A percentile compares a stretch with the other conserved stretches of the same genome.
Conservation (phyloP, 2,113 vertebrate genomes). For the Sapajus apella region DNA sequence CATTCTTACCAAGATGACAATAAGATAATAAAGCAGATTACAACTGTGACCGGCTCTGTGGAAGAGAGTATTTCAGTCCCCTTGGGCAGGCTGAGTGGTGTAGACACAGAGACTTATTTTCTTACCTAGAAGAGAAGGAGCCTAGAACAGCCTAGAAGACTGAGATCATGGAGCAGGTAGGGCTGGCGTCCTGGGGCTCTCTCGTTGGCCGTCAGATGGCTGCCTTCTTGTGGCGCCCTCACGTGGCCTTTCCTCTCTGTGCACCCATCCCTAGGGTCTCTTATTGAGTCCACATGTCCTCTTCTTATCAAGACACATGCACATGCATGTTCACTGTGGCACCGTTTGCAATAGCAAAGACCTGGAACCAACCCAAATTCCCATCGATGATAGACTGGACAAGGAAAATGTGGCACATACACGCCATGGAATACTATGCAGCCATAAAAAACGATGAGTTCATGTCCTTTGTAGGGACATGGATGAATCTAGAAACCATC, state of each 20-base stretch:
- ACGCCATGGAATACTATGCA: too few species aligned
- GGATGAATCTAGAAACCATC: too few species aligned
- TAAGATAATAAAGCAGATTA: background rate
- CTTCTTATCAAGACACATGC: background rate
- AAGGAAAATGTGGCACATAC: too few species aligned
- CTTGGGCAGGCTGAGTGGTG: too few species aligned
- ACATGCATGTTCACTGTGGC: too few species aligned
- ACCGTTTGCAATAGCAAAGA: too few species aligned
- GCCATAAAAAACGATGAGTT: too few species aligned
- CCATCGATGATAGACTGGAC: too few species aligned
- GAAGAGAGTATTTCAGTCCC: background rate
- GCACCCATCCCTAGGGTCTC: background rate
- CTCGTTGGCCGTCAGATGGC: background rate
- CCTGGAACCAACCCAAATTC: too few species aligned
- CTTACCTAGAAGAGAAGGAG: background rate
- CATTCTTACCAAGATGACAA: background rate
- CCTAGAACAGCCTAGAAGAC: background rate
- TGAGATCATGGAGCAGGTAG: background rate
- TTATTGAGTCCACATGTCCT: background rate
- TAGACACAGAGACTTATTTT: background rate
- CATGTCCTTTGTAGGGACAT: too few species aligned
- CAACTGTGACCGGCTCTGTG: background rate
- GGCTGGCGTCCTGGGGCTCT: background rate
- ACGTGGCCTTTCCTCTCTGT: background rate
- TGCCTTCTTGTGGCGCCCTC: background rate